Evolutionary conservation across 2,797 vertebrate species (phyloP), one percentile per base, ranked within the genome.

Genomic region (Okamejei kenojei): DNA sequence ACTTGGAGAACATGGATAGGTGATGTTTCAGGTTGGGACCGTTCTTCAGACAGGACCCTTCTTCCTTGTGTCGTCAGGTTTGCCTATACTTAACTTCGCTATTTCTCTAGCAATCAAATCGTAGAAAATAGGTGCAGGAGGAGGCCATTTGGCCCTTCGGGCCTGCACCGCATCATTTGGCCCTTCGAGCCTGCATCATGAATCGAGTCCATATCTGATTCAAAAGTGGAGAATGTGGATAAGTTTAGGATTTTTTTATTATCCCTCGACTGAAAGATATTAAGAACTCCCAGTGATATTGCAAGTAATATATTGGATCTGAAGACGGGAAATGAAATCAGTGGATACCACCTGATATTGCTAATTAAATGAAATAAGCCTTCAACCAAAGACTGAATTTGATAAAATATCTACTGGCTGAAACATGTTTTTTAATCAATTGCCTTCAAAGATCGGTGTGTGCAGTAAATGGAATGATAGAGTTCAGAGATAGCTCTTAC

Each of bases 401-500:
- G 90, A 58, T 92, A 92, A 92, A 74, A 92, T 92, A 76, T 11
- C 73, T 76, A 92, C 71, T 58, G 90, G 26, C 71, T 76, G 71
- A 54, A 58, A 92, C 90, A 58, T 74, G 71, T 54, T 92, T 92
- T 88, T 76, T 76, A 92, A 92, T 92, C 90, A 76, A 92, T 92
- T 91, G 68, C 71, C 88, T 91, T 74, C 32, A 74, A 91, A 91
- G 90, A 54, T 91, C 13, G 11, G 35, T 38, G 32, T 9, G 7
- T 90, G 65, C 17, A 38, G 35, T 2, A 71, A 90, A 45, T 65
- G 63, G 35, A 11, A 73, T 71, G 32, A 23, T 68, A 65, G 26
- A n/a, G 26, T 10, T 45, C 7, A 26, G 90, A 92, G 45, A 92
- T 92, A 58, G 15, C 35, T 15, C 35, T 90, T 26, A 23, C 19